These are phyloP conservation scores for Drosophila yakuba DNA, from an alignment of 1,140 invertebrate species.

Conservation along the genomic window DNA sequence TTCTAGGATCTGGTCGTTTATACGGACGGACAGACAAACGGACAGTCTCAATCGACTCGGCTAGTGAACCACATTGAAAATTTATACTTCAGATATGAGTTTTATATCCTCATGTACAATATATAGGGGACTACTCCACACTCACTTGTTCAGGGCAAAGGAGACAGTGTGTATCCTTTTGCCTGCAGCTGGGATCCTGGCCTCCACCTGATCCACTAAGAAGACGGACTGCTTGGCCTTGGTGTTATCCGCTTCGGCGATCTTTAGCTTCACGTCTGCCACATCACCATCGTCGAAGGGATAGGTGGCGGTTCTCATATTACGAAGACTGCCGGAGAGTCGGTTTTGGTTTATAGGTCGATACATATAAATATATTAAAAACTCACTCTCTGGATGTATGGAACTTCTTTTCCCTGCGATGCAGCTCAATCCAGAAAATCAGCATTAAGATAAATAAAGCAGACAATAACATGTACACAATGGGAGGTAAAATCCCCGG, in stretches of 20 bases:
- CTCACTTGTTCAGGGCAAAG: conserved; percentile 72
- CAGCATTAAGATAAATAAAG: conserved; percentile 26
- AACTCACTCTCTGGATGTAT: conserved; percentile 64
- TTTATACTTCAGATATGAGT: too few species aligned
- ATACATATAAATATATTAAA: not conserved
- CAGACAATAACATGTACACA: conserved; percentile 43
- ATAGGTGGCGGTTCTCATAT: conserved; percentile 60
- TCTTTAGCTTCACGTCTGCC: conserved; percentile 69
- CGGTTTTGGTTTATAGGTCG: not conserved
- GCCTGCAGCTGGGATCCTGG: conserved; percentile 32
- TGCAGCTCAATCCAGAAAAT: conserved; percentile 74
- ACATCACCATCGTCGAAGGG: conserved; percentile 74
- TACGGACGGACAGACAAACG: too few species aligned
- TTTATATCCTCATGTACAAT: too few species aligned
- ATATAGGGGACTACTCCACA: too few species aligned
- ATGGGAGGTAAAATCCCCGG: conserved; percentile 65
- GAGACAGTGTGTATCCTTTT: conserved; percentile 65
- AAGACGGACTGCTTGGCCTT: conserved; percentile 67
- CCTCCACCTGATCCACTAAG: conserved; percentile 75
- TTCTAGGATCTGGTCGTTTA: too few species aligned
- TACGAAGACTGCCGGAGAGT: conserved; percentile 34
- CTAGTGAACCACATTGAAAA: too few species aligned
- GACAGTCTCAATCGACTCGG: too few species aligned
- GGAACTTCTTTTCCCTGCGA: conserved; percentile 58
- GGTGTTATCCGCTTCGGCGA: conserved; percentile 61